These are phyloP conservation scores for Silurus aristotelis DNA, from an alignment of 2,797 vertebrate genomes.

Conservation along the genomic window DNA sequence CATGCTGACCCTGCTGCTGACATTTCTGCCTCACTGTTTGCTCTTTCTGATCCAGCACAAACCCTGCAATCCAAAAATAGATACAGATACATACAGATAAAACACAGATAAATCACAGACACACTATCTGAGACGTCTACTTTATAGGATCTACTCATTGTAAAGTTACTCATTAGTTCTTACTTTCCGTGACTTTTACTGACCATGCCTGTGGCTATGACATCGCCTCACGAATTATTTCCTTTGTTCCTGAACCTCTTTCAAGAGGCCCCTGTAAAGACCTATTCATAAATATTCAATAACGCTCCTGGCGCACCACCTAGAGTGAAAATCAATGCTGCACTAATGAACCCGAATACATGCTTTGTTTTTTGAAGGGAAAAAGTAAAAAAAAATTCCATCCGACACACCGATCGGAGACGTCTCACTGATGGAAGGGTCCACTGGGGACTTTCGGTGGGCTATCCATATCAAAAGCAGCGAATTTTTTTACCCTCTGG, in stretches of 20 bases:
- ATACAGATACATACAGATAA: neutral
- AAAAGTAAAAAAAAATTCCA: neutral
- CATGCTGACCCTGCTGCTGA: neutral
- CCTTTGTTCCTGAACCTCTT: slow-evolving; percentile 39
- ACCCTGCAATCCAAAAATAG: too few species aligned
- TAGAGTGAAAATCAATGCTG: slow-evolving; percentile 60
- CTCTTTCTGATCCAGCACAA: neutral
- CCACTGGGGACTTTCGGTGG: slow-evolving; percentile 36
- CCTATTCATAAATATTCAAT: slow-evolving; percentile 57
- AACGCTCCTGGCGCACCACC: slow-evolving; percentile 48
- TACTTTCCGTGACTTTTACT: slow-evolving; percentile 25
- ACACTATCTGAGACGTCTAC: too few species aligned
- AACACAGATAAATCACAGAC: neutral
- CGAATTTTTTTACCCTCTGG: neutral
- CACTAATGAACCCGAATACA: slow-evolving; percentile 56
- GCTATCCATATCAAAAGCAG: slow-evolving; percentile 38
- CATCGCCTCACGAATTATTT: slow-evolving; percentile 43
- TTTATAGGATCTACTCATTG: neutral
- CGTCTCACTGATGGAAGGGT: slow-evolving; percentile 39
- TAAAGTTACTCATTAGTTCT: neutral
- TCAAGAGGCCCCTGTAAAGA: slow-evolving; percentile 29
- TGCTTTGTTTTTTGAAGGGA: slow-evolving; percentile 48
- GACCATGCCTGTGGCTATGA: slow-evolving; percentile 28
- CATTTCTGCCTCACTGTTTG: neutral
- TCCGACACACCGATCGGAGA: slow-evolving; percentile 41